These are phyloP conservation scores for Parasteatoda lunata DNA, from an alignment of 2,888 invertebrate species.

Conservation along the genomic window DNA sequence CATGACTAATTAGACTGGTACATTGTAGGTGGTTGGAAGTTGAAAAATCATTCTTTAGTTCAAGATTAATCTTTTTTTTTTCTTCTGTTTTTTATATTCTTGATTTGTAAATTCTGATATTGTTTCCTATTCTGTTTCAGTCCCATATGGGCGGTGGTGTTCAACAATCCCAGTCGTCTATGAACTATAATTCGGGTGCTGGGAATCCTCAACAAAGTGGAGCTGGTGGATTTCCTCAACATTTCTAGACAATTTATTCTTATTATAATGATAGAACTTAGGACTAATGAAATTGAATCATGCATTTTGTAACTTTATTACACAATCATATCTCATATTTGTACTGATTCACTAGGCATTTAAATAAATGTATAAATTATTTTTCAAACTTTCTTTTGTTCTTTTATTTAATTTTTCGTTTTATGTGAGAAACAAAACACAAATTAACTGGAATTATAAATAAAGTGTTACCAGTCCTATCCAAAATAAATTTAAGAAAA, in stretches of 20 bases:
- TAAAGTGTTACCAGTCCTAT: too few relatives aligned
- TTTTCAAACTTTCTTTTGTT: not conserved
- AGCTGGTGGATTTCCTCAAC: constrained; percentile 58
- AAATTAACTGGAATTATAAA: too few relatives aligned
- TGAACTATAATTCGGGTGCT: constrained; percentile 60
- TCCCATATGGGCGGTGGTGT: constrained; percentile 60
- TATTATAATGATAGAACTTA: not conserved
- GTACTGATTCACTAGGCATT: constrained; percentile 13
- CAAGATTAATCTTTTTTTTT: not conserved
- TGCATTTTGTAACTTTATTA: constrained; percentile 11
- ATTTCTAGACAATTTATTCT: constrained; percentile 40
- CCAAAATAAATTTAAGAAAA: too few relatives aligned
- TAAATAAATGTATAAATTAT: not conserved
- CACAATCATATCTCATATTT: constrained; percentile 37
- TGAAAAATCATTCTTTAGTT: not conserved
- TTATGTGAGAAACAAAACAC: too few relatives aligned
- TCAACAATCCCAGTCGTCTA: constrained; percentile 61
- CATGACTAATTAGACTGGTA: too few relatives aligned
- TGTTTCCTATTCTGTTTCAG: constrained; percentile 33
- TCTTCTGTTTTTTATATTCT: not conserved
- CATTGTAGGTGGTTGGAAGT: not conserved
- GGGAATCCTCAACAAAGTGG: constrained; percentile 61
- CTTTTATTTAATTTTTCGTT: too few relatives aligned
- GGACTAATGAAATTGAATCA: not conserved
- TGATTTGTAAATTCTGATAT: not conserved